Evolutionary conservation across 2,113 vertebrate species (phyloP).

Genomic region (Nothobranchius kuhntae): DNA sequence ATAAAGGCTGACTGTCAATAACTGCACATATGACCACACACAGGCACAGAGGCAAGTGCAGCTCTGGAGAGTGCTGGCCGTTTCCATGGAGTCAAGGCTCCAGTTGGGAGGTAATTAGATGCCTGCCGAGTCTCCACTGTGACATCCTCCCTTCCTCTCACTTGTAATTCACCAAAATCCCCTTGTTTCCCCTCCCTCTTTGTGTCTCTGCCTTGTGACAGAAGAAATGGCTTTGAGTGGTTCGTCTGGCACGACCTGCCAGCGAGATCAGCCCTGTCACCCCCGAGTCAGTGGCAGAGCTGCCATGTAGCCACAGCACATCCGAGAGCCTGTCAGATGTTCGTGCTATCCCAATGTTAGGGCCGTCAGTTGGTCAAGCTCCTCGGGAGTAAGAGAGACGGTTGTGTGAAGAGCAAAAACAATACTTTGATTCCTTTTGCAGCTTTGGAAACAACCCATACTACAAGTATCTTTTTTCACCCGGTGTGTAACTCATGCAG

Average conservation of each 20-base stretch:
- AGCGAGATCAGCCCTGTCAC: conserved; percentile 39
- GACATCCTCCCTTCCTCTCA: conserved; percentile 23
- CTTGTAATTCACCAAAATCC: conserved; percentile 44
- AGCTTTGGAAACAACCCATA: too few species aligned
- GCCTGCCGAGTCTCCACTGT: conserved; percentile 55
- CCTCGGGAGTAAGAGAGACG: not conserved
- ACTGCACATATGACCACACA: conserved; percentile 39
- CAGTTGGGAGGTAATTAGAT: conserved; percentile 70
- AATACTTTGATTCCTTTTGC: not conserved
- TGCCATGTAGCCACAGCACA: conserved; percentile 12
- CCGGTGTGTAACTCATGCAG: too few species aligned
- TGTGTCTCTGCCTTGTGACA: not conserved
- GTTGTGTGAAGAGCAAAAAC: not conserved
- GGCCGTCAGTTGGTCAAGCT: conserved; percentile 3
- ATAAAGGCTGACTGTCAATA: conserved; percentile 35
- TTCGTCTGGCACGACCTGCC: conserved; percentile 32
- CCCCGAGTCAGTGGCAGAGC: conserved; percentile 25
- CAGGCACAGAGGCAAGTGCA: conserved; percentile 33
- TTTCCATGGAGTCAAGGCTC: conserved; percentile 66
- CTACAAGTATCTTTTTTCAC: too few species aligned
- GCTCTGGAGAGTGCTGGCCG: conserved; percentile 23
- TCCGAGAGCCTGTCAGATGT: conserved; percentile 40
- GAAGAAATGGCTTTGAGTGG: conserved; percentile 38
- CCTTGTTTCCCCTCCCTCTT: conserved; percentile 11
- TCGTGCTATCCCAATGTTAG: not conserved